Percentiles rank a stretch among this genome's conserved stretches.
These are phyloP conservation scores for Thera britannica DNA, from an alignment of 2,888 invertebrate genomes.

Conservation along the genomic window DNA sequence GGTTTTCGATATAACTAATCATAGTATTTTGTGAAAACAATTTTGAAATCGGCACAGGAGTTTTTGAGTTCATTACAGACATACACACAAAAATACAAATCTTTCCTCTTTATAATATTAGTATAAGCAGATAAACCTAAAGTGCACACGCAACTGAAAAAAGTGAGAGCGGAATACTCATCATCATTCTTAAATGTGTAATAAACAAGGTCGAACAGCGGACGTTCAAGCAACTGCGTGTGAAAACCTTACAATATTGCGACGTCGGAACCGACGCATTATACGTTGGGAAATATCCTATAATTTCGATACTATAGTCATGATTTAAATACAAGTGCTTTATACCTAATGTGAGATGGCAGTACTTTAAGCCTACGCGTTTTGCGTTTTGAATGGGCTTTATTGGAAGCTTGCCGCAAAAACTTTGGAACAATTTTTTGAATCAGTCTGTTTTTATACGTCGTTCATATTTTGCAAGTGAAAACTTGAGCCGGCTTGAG, in stretches of 20 bases:
- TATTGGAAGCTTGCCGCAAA: background rate
- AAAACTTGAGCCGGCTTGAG: too few relatives aligned
- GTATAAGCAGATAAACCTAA: too few relatives aligned
- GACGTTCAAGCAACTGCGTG: constrained; percentile 60
- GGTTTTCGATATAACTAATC: too few relatives aligned
- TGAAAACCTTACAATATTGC: constrained; percentile 58
- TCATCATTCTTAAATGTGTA: constrained; percentile 55
- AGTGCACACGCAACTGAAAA: background rate
- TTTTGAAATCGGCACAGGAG: too few relatives aligned
- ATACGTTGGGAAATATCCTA: constrained; percentile 54
- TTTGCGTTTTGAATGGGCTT: constrained; percentile 5
- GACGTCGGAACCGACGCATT: constrained; percentile 55
- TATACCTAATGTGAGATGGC: constrained; percentile 24
- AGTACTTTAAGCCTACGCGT: constrained; percentile 16
- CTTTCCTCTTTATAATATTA: too few relatives aligned
- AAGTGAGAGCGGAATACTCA: constrained; percentile 34
- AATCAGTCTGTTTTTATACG: too few relatives aligned
- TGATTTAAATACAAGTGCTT: constrained; percentile 20
- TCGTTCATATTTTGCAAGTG: too few relatives aligned
- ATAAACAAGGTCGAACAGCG: constrained; percentile 57
- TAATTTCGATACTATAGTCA: constrained; percentile 31
- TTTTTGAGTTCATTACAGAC: too few relatives aligned
- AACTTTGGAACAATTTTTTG: too few relatives aligned
- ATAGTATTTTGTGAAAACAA: too few relatives aligned
- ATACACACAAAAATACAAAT: too few relatives aligned